Percentiles rank a stretch among this genome's conserved stretches.
Evolutionary conservation across 2,797 vertebrate genomes (phyloP).

Genomic region (Sebastes wilsoni): DNA sequence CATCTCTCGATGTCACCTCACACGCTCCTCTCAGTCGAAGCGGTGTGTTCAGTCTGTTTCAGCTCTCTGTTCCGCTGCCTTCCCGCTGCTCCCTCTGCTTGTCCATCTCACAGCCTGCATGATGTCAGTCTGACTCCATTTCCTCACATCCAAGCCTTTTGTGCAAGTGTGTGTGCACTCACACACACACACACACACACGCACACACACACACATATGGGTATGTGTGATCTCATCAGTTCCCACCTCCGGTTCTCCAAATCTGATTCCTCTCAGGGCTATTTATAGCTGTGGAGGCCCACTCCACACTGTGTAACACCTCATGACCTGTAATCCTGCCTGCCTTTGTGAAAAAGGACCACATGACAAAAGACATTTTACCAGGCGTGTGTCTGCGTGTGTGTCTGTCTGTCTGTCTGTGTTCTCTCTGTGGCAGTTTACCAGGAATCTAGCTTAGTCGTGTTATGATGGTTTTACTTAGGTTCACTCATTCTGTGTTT

Average conservation of each 20-base stretch:
- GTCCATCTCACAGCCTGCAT: constrained; percentile 58
- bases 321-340: constrained; percentile 65
- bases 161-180: background rate
- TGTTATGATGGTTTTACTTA: background rate
- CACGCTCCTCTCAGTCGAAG: constrained; percentile 18
- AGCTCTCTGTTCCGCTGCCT: constrained; percentile 19
- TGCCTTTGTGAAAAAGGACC: constrained; percentile 34
- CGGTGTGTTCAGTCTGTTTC: constrained; percentile 32
- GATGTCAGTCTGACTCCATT: constrained; percentile 68
- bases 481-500: background rate
- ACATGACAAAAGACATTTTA: constrained; percentile 33
- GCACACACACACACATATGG: constrained; percentile 14
- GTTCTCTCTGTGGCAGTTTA: constrained; percentile 9
- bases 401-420: background rate
- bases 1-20: constrained; percentile 35
- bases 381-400: constrained; percentile 14
- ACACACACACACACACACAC: background rate
- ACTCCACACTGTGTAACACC: constrained; percentile 55
- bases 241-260: constrained; percentile 74
- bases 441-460: constrained; percentile 1
- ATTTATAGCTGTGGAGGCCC: constrained; percentile 73
- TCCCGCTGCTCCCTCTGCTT: constrained; percentile 49
- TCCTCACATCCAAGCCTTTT: constrained; percentile 35
- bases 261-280: constrained; percentile 75
- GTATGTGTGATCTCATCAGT: constrained; percentile 78